Evolutionary conservation across 2,888 invertebrate species (phyloP).

Genomic region (Epistrophella euchroma): DNA sequence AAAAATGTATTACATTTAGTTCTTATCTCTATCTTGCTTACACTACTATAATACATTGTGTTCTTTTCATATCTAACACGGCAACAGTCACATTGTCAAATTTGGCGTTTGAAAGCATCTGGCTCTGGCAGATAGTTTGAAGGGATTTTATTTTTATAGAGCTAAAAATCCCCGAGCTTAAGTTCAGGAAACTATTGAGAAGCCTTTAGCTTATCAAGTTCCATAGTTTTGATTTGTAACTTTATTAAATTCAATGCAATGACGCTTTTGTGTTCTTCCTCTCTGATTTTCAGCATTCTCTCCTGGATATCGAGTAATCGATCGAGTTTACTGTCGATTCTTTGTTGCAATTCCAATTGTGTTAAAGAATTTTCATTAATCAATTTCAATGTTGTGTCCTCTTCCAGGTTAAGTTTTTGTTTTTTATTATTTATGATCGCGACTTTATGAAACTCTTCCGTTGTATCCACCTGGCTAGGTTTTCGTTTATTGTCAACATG

Average conservation of each 20-base stretch:
- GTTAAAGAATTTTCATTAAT: not conserved
- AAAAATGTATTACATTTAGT: too few species aligned
- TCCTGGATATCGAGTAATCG: slow-evolving; percentile 28
- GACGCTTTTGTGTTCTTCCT: slow-evolving; percentile 21
- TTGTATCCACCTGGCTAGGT: not conserved
- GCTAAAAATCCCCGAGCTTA: too few species aligned
- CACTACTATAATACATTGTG: not conserved
- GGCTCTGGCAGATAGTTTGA: not conserved
- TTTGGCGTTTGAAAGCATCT: not conserved
- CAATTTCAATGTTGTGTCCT: not conserved
- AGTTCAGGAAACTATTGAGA: not conserved
- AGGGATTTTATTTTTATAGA: not conserved
- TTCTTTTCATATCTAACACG: not conserved
- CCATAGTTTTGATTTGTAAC: slow-evolving; percentile 14
- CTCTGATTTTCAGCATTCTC: slow-evolving; percentile 9
- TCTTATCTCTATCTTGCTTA: not conserved
- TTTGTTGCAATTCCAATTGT: slow-evolving; percentile 12
- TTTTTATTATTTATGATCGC: not conserved
- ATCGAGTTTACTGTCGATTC: slow-evolving; percentile 28
- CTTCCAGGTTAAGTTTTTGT: not conserved
- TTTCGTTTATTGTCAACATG: not conserved
- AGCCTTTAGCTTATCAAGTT: slow-evolving; percentile 17
- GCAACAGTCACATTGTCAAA: not conserved
- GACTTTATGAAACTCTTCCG: not conserved
- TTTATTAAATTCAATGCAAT: slow-evolving; percentile 32